phyloP scores from a whole-genome alignment of 2,888 invertebrate genomes.

The Thera britannica region DNA sequence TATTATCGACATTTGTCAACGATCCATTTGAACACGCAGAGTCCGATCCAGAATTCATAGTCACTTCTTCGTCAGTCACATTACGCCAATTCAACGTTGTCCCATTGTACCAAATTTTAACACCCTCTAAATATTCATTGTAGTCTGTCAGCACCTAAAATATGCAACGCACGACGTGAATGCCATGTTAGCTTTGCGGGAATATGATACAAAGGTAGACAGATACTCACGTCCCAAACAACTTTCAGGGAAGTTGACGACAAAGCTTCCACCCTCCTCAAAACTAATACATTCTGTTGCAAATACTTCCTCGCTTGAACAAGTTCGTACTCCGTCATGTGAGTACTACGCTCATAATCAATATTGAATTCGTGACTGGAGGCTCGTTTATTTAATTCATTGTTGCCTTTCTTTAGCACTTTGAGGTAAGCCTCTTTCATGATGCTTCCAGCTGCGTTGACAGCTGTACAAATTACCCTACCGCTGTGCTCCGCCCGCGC shows the following conservation, averaged over 20 bases:
- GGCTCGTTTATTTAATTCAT: constrained; percentile 67
- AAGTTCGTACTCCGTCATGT: constrained; percentile 89
- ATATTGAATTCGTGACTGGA: constrained; percentile 63
- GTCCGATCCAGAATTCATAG: constrained; percentile 62
- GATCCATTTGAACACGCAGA: constrained; percentile 84
- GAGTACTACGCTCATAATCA: constrained; percentile 69
- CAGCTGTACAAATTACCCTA: constrained; percentile 80
- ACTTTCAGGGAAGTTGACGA: constrained; percentile 91
- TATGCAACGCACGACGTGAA: constrained; percentile 32
- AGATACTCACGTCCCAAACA: constrained; percentile 90
- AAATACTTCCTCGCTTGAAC: constrained; percentile 91
- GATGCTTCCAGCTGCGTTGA: constrained; percentile 80
- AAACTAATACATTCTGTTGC: constrained; percentile 91
- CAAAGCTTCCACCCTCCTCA: constrained; percentile 87
- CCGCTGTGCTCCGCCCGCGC: constrained; percentile 76
- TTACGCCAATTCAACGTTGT: constrained; percentile 79
- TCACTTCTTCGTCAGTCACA: constrained; percentile 64
- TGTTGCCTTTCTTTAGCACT: constrained; percentile 75
- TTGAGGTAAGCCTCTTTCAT: constrained; percentile 81
- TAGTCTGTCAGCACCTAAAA: constrained; percentile 81
- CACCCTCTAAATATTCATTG: constrained; percentile 87
- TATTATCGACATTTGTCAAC: constrained; percentile 88
- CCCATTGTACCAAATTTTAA: constrained; percentile 86
- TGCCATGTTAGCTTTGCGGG: constrained; percentile 21
- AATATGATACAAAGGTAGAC: constrained; percentile 36